phyloP scores from a whole-genome alignment of 2,797 vertebrate genomes.

The Arrhamphus sclerolepis region DNA sequence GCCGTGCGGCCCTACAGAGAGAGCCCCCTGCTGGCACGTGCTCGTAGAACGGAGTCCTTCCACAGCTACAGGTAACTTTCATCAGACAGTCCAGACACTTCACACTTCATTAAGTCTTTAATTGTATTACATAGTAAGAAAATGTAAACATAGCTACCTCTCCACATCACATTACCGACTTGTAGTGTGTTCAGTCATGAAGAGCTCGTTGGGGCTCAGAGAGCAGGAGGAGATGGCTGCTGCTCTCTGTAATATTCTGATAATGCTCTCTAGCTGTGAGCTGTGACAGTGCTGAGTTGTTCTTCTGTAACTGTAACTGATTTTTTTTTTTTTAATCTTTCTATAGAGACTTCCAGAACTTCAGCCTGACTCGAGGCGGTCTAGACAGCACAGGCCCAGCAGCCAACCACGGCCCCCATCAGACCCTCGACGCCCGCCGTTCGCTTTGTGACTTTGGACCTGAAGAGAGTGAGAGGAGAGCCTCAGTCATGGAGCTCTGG shows the following conservation, averaged over 20 bases:
- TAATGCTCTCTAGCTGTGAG: too few species aligned
- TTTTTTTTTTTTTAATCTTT: slow-evolving; percentile 5
- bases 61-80: slow-evolving; percentile 84
- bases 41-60: slow-evolving; percentile 94
- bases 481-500: slow-evolving; percentile 77
- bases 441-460: slow-evolving; percentile 74
- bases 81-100: background rate
- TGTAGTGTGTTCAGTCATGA: too few species aligned
- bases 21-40: slow-evolving; percentile 94
- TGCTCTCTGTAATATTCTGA: too few species aligned
- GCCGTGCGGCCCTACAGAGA: slow-evolving; percentile 93
- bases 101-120: background rate
- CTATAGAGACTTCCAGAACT: slow-evolving; percentile 88
- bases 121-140: too few species aligned
- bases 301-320: slow-evolving; percentile 12
- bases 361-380: slow-evolving; percentile 83
- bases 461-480: slow-evolving; percentile 77
- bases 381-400: slow-evolving; percentile 74
- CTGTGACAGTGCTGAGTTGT: background rate
- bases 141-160: too few species aligned
- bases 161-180: too few species aligned
- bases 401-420: slow-evolving; percentile 48
- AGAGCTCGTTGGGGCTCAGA: too few species aligned
- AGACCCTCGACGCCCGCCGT: slow-evolving; percentile 54
- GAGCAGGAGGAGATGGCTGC: too few species aligned